Evolutionary conservation across 2,113 vertebrate genomes (phyloP).

Genomic region (Oreochromis niloticus): DNA sequence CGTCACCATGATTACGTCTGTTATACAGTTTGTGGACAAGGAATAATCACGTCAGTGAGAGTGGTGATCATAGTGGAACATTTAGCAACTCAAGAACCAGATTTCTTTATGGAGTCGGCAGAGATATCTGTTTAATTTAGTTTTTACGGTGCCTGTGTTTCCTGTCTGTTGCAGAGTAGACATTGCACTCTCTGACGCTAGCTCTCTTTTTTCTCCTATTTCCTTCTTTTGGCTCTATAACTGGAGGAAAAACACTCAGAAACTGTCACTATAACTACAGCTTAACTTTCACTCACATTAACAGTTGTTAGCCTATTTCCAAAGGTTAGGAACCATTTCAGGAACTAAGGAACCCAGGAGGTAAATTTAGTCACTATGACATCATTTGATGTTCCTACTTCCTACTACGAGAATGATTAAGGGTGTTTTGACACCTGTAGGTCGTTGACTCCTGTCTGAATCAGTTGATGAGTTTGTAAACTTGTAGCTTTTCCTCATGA

Average conservation of each 20-base stretch:
- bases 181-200: not conserved
- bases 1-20: not conserved
- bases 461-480: not conserved
- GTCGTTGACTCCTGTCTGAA: not conserved
- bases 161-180: not conserved
- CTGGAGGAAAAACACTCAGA: not conserved
- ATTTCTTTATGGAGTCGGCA: not conserved
- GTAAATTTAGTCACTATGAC: not conserved
- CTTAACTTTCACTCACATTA: not conserved
- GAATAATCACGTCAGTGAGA: not conserved
- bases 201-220: fast-evolving
- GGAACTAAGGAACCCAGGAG: not conserved
- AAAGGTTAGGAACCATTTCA: not conserved
- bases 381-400: not conserved
- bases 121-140: not conserved
- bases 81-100: not conserved
- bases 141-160: not conserved
- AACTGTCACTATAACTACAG: not conserved
- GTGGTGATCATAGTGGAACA: not conserved
- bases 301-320: not conserved
- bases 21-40: not conserved
- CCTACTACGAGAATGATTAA: not conserved
- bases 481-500: not conserved
- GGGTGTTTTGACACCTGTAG: not conserved
- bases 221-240: not conserved